These are phyloP conservation scores for Eupithecia subfuscata DNA, from an alignment of 2,888 invertebrate genomes.

Conservation along the genomic window DNA sequence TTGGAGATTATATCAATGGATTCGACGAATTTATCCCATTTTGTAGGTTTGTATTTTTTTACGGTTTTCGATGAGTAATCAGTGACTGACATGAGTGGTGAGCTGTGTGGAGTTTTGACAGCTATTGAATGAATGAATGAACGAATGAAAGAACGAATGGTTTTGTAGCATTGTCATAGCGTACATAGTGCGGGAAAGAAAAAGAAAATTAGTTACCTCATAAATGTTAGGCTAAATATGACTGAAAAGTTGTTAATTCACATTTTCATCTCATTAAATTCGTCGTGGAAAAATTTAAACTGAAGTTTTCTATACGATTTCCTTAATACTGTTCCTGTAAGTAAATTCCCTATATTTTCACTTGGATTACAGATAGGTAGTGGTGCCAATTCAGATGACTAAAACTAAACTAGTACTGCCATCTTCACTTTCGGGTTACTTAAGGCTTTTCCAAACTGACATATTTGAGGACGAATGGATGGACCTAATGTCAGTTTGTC, in stretches of 20 bases:
- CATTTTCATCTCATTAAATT: constrained; percentile 5
- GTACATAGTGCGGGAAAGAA: constrained; percentile 30
- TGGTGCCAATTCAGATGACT: no score
- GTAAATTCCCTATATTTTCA: neutral
- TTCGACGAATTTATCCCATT: constrained; percentile 68
- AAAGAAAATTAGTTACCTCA: constrained; percentile 39
- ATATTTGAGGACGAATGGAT: no score
- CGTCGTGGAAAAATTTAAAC: neutral
- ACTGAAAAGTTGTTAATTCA: neutral
- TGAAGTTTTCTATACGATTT: neutral
- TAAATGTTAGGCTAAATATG: neutral
- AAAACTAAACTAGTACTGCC: no score
- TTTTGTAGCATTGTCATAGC: constrained; percentile 21
- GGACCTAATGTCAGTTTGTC: no score
- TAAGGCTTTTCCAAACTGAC: no score
- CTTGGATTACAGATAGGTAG: no score
- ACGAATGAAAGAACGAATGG: neutral
- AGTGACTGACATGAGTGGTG: constrained; percentile 64
- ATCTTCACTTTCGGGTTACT: no score
- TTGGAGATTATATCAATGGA: constrained; percentile 60
- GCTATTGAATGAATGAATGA: constrained; percentile 3
- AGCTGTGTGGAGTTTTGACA: constrained; percentile 40
- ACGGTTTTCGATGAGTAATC: constrained; percentile 60
- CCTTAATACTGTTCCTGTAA: neutral
- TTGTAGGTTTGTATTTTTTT: constrained; percentile 50